These are phyloP conservation scores for Pterois miles DNA, from an alignment of 2,797 vertebrate species.

Conservation along the genomic window DNA sequence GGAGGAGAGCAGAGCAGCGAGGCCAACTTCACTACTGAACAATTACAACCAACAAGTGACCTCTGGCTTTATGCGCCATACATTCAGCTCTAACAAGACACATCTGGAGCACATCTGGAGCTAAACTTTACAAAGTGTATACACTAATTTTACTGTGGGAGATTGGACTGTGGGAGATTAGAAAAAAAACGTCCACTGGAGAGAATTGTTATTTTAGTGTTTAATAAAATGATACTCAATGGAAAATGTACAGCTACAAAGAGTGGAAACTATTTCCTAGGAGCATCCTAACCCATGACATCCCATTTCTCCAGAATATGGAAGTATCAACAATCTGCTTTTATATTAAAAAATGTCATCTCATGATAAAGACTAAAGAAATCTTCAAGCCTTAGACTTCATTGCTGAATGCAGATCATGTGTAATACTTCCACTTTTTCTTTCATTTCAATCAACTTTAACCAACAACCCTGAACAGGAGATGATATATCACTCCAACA, in stretches of 20 bases:
- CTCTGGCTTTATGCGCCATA: neutral
- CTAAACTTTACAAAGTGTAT: neutral
- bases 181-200: neutral
- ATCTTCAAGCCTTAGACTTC: neutral
- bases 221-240: neutral
- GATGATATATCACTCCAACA: too few relatives aligned
- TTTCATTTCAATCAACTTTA: neutral
- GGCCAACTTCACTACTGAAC: neutral
- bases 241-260: neutral
- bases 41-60: constrained; percentile 9
- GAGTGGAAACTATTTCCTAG: neutral
- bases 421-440: neutral
- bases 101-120: neutral
- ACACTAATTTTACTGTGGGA: neutral
- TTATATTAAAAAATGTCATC: too few relatives aligned
- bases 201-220: neutral
- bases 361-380: neutral
- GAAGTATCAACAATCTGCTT: too few relatives aligned
- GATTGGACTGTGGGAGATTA: neutral
- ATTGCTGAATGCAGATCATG: neutral
- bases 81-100: constrained; percentile 8
- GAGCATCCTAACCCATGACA: too few relatives aligned
- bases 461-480: neutral
- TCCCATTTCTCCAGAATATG: too few relatives aligned
- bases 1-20: constrained; percentile 8